Evolutionary conservation across 2,797 vertebrate species (phyloP).

Genomic region (Oreochromis mossambicus): DNA sequence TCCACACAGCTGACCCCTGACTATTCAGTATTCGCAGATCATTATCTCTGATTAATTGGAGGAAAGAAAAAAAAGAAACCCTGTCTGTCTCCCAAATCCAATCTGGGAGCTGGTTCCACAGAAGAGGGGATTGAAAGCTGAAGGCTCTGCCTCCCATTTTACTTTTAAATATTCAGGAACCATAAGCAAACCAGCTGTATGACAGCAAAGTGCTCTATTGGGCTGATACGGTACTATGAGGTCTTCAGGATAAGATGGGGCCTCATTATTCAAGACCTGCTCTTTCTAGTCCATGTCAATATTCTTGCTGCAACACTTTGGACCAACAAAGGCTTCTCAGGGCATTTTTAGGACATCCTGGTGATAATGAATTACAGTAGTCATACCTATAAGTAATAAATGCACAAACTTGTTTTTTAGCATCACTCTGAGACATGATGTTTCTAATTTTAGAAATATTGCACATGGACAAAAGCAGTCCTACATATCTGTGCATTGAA

Average conservation of each 20-base stretch:
- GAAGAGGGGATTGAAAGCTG: background rate
- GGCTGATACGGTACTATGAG: background rate
- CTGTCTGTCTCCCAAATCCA: background rate
- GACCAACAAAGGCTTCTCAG: background rate
- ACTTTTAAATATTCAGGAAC: background rate
- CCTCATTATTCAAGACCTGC: background rate
- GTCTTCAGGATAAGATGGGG: background rate
- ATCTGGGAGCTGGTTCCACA: background rate
- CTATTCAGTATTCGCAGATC: rapidly evolving
- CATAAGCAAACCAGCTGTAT: background rate
- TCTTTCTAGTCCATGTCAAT: background rate
- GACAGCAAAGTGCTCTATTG: background rate
- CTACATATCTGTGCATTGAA: rapidly evolving
- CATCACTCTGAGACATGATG: background rate
- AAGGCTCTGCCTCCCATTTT: background rate
- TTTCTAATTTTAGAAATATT: background rate
- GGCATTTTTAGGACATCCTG: too few species aligned
- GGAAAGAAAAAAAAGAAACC: background rate
- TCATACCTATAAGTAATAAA: background rate
- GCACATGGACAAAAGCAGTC: background rate
- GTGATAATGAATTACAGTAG: background rate
- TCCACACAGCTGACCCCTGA: background rate
- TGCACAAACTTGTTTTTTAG: rapidly evolving
- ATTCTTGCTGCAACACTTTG: background rate
- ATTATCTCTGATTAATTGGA: background rate